These are phyloP conservation scores for Anodontia alba DNA, from an alignment of 2,888 invertebrate species.

Conservation along the genomic window DNA sequence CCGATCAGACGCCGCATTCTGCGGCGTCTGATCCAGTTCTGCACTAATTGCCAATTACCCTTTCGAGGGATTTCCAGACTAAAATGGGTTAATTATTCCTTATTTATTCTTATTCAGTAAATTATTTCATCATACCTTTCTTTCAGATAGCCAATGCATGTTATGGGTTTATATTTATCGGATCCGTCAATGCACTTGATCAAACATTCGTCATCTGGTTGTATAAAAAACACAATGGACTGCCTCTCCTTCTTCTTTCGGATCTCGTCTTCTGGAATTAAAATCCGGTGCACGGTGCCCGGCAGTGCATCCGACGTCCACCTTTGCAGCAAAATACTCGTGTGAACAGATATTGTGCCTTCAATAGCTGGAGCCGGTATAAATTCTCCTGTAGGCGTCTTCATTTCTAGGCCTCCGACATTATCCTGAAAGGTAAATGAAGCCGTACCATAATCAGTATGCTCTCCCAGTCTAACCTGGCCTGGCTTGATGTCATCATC, in stretches of 20 bases:
- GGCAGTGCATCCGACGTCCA: constrained; percentile 91
- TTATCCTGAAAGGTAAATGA: constrained; percentile 70
- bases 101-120: too few relatives aligned
- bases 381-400: constrained; percentile 87
- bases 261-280: constrained; percentile 59
- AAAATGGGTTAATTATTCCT: too few relatives aligned
- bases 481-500: constrained; percentile 44
- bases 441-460: constrained; percentile 68
- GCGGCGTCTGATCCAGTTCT: too few relatives aligned
- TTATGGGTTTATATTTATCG: constrained; percentile 32
- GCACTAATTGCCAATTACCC: too few relatives aligned
- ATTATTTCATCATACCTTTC: too few relatives aligned
- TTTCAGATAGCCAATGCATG: too few relatives aligned
- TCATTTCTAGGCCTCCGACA: constrained; percentile 66
- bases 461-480: constrained; percentile 26
- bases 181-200: constrained; percentile 72
- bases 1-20: too few relatives aligned
- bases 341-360: constrained; percentile 91
- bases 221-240: constrained; percentile 68
- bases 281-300: constrained; percentile 86
- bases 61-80: too few relatives aligned
- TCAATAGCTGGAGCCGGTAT: constrained; percentile 91
- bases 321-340: constrained; percentile 90
- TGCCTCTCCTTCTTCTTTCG: constrained; percentile 51
- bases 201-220: constrained; percentile 64